phyloP scores from a whole-genome alignment of 92 coral and sea anemone genomes.

The Phenganax subtilis region DNA sequence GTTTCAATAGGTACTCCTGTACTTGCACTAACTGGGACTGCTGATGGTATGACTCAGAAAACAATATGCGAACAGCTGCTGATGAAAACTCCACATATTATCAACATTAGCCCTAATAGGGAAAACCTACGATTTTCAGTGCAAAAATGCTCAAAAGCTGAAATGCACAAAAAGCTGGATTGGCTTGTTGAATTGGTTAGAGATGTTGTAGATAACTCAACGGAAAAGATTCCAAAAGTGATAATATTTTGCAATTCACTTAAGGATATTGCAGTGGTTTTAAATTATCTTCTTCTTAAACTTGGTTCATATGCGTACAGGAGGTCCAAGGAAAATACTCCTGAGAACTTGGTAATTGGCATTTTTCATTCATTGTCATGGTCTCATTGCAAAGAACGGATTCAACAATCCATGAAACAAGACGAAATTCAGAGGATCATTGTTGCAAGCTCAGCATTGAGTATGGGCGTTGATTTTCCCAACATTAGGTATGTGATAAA shows the following conservation, averaged over 20 bases:
- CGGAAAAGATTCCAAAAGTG: slow-evolving; percentile 29
- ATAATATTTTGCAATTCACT: slow-evolving; percentile 45
- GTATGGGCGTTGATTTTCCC: slow-evolving; percentile 54
- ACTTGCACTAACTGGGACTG: slow-evolving; percentile 33
- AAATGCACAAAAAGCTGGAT: slow-evolving; percentile 33
- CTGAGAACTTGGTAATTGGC: slow-evolving; percentile 46
- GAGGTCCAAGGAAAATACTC: slow-evolving; percentile 27
- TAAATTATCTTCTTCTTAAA: slow-evolving; percentile 35
- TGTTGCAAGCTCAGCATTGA: slow-evolving; percentile 51
- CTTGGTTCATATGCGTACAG: slow-evolving; percentile 40
- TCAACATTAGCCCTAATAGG: slow-evolving; percentile 49
- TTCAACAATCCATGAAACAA: slow-evolving; percentile 32
- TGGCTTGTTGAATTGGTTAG: slow-evolving; percentile 43
- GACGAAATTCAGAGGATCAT: slow-evolving; percentile 43
- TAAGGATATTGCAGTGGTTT: slow-evolving; percentile 38
- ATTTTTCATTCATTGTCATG: slow-evolving; percentile 49
- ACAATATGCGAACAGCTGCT: slow-evolving; percentile 27
- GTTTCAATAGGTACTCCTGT: slow-evolving; percentile 25
- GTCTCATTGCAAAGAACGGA: slow-evolving; percentile 40
- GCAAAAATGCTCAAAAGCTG: slow-evolving; percentile 9
- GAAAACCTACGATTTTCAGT: slow-evolving; percentile 40
- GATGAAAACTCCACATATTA: slow-evolving; percentile 29
- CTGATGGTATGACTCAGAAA: slow-evolving; percentile 36
- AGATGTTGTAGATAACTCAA: slow-evolving; percentile 21
- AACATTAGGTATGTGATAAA: slow-evolving; percentile 41